Base-by-base conservation (phyloP, 2,888 invertebrate genomes). In the Sarcophaga caerulescens region DNA sequence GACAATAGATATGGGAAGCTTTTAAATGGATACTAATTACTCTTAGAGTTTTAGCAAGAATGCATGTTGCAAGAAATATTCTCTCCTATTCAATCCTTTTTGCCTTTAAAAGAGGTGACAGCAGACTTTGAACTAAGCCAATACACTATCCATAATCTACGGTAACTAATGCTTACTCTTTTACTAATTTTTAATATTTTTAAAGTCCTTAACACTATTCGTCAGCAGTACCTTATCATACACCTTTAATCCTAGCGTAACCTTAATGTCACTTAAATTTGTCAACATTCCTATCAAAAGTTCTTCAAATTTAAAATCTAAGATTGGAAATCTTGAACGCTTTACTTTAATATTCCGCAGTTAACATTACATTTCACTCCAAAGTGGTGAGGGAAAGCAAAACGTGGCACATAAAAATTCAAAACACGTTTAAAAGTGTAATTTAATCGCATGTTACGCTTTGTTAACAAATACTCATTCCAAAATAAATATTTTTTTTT, bases 401-500 rank as follows among this genome's bases (percentile, higher is more conserved):
- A 52, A 12, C 14, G 17, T 52, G 12, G 14, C 52, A 21, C 47
- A 63, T 74, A 88, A 81, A 86, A 90, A 92, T 92, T 92, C 92
- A 89, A 90, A 89, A 92, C 92, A 91, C 91, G 91, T 91, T 90
- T 90, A 88, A 89, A 88, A 89, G 90, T 92, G 74, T 91, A 91
- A 92, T 91, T 91, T 91, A 92, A 91, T 91, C 91, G 92, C 92
- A 90, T 91, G 92, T 91, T 91, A 91, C 90, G 91, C 91, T 90
- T 90, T 91, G 92, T 88, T 92, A 91, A 79, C 85, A 80, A 86
- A 52, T 84, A 81, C 74, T 77, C 6, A 81, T 77, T 80, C 80
- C 74, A 60, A 75, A 75, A 74, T 19, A 74, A 52, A 52, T 14
- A 52, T 52, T 12, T 12, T 52, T 47, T 65, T 17, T 19, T 19